Conservation (phyloP, 2,888 invertebrate species). For the Lasioglossum oenotherae region DNA sequence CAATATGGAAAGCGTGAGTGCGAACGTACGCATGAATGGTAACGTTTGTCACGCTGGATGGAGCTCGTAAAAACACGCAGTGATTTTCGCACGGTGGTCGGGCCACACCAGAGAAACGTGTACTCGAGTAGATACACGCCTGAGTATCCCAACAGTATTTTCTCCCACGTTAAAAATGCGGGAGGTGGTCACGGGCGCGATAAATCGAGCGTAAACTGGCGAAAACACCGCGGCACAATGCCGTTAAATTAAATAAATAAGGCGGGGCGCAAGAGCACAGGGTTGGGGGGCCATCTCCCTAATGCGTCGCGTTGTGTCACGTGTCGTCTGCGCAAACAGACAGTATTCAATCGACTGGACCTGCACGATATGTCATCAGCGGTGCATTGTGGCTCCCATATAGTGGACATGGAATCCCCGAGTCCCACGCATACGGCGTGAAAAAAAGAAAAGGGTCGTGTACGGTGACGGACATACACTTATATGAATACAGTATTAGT, state of each 20-base stretch:
- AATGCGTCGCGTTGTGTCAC: conserved; percentile 62
- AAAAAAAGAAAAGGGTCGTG: conserved; percentile 43
- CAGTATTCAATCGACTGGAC: conserved; percentile 73
- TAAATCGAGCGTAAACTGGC: conserved; percentile 57
- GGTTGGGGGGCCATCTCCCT: conserved; percentile 59
- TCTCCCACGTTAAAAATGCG: conserved; percentile 73
- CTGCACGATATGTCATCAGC: conserved; percentile 77
- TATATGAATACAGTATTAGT: too few relatives aligned
- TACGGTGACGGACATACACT: not conserved
- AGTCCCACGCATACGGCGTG: conserved; percentile 42
- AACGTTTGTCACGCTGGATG: not conserved
- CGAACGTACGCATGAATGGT: not conserved
- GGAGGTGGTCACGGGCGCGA: conserved; percentile 49
- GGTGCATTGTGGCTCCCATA: conserved; percentile 74
- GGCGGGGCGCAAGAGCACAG: conserved; percentile 20
- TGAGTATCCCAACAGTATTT: not conserved
- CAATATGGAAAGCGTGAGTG: not conserved
- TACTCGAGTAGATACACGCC: not conserved
- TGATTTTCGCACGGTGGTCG: conserved; percentile 28
- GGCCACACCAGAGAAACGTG: not conserved
- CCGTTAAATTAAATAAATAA: conserved; percentile 81
- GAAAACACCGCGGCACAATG: conserved; percentile 75
- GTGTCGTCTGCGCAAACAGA: conserved; percentile 76
- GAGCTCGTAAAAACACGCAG: not conserved
- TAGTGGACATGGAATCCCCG: conserved; percentile 65